Evolutionary conservation across 1,140 invertebrate genomes (phyloP).

Genomic region (Sipha flava): DNA sequence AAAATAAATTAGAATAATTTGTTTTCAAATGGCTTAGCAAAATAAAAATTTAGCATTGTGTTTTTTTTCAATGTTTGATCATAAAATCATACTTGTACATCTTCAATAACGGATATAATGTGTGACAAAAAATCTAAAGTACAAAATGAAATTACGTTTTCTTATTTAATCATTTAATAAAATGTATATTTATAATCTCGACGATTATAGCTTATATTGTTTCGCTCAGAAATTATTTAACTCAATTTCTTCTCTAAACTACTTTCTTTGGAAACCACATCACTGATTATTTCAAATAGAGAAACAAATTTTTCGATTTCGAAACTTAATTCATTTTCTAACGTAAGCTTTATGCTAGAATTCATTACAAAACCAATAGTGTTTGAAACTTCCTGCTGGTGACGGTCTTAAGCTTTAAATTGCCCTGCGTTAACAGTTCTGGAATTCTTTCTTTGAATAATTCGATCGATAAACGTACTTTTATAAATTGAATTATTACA

Average conservation of each 20-base stretch:
- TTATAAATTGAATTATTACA: no score
- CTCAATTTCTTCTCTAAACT: slow-evolving; percentile 79
- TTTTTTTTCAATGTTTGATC: slow-evolving; percentile 95
- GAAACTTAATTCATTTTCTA: slow-evolving; percentile 87
- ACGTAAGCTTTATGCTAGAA: slow-evolving; percentile 70
- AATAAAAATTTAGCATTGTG: slow-evolving; percentile 94
- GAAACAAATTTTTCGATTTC: slow-evolving; percentile 80
- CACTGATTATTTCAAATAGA: slow-evolving; percentile 87
- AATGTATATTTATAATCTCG: slow-evolving; percentile 50
- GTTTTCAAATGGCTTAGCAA: slow-evolving; percentile 87
- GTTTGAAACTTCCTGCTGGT: slow-evolving; percentile 93
- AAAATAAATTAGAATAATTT: neutral
- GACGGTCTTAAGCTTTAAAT: slow-evolving; percentile 82
- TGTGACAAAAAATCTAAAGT: slow-evolving; percentile 74
- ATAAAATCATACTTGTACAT: slow-evolving; percentile 89
- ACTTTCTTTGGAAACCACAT: slow-evolving; percentile 93
- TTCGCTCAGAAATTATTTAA: slow-evolving; percentile 91
- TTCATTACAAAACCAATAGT: slow-evolving; percentile 87
- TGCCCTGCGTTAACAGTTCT: slow-evolving; percentile 82
- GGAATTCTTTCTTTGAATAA: slow-evolving; percentile 84
- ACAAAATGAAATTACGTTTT: neutral
- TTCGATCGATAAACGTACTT: slow-evolving; percentile 67
- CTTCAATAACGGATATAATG: slow-evolving; percentile 86
- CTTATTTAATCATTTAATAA: neutral
- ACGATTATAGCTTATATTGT: slow-evolving; percentile 71